Evolutionary conservation across 2,797 vertebrate species (phyloP).

Genomic region (Mormyrus proboscirostris): DNA sequence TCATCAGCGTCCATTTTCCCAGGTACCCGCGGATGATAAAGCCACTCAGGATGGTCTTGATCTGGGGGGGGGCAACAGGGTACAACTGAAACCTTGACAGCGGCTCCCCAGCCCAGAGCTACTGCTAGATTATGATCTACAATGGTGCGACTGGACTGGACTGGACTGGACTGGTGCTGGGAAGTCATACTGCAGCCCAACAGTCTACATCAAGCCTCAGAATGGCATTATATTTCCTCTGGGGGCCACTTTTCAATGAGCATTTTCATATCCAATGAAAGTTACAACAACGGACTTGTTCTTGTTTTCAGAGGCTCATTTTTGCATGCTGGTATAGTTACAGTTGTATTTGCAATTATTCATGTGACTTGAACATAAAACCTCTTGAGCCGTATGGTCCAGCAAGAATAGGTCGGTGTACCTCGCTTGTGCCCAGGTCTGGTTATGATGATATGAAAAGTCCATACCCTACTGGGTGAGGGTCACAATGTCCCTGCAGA

Average conservation of each 20-base stretch:
- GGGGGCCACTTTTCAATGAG: neutral
- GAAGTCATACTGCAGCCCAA: neutral
- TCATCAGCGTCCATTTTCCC: conserved; percentile 98
- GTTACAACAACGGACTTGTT: neutral
- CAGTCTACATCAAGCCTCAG: neutral
- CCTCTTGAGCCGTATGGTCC: neutral
- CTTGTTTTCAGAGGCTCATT: neutral
- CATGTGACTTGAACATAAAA: neutral
- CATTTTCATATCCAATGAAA: neutral
- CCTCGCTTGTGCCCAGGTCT: neutral
- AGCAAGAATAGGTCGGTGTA: neutral
- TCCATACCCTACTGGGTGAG: neutral
- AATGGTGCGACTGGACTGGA: neutral
- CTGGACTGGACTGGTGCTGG: neutral
- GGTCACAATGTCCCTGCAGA: neutral
- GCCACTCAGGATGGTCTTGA: conserved; percentile 97
- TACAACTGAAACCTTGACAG: neutral
- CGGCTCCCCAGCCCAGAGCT: neutral
- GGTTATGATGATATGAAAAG: neutral
- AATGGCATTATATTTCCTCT: neutral
- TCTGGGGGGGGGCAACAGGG: conserved; percentile 55
- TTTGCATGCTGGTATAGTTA: neutral
- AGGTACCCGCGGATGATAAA: conserved; percentile 98
- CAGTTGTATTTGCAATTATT: neutral
- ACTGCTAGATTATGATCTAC: neutral